Evolutionary conservation across 2,113 vertebrate species (phyloP).

Genomic region (Carettochelys insculpta): DNA sequence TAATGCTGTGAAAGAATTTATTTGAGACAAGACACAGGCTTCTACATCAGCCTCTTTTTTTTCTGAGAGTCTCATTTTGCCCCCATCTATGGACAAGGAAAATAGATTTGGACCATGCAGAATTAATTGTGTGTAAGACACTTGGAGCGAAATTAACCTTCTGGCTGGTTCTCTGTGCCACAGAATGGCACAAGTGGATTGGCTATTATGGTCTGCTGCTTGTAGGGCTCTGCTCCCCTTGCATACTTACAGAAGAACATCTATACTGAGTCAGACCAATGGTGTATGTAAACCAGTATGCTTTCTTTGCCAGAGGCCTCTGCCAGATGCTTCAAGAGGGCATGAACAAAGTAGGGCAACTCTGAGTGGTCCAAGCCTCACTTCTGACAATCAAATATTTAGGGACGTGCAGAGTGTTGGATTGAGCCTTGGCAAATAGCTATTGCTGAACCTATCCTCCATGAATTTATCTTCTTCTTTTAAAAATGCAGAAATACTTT

Average conservation of each 20-base stretch:
- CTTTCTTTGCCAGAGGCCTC: not conserved
- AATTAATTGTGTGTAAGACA: not conserved
- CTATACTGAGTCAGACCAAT: not conserved
- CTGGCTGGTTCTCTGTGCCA: not conserved
- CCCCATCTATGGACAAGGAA: not conserved
- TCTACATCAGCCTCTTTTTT: not conserved
- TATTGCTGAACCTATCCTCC: not conserved
- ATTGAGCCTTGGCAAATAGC: not conserved
- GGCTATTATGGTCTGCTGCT: not conserved
- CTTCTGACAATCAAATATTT: not conserved
- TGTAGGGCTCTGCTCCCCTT: not conserved
- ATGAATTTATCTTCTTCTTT: not conserved
- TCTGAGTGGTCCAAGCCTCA: not conserved
- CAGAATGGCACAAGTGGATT: not conserved
- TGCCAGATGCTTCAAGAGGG: not conserved
- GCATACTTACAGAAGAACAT: not conserved
- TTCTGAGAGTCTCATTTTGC: not conserved
- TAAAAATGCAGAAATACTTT: not conserved
- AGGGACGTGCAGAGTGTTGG: not conserved
- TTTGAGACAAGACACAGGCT: not conserved
- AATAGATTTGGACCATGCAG: not conserved
- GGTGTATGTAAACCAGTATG: not conserved
- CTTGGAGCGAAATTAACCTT: not conserved
- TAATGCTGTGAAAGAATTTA: accelerated
- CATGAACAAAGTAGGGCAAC: not conserved